These are phyloP conservation scores for Babylonia areolata DNA, from an alignment of 1,140 invertebrate genomes.

Conservation along the genomic window DNA sequence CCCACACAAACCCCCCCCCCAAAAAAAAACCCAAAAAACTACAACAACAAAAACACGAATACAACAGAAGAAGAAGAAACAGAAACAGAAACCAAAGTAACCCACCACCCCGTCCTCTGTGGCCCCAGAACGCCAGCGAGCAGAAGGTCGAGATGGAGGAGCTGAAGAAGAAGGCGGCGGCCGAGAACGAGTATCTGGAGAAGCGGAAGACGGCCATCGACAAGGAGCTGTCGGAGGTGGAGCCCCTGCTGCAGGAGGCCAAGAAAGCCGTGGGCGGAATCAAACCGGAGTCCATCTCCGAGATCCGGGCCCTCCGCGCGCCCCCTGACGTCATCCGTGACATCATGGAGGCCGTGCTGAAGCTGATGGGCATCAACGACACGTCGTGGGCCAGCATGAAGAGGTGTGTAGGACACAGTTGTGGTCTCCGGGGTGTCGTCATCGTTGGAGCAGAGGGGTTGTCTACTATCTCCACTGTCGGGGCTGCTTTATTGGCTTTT, in stretches of 20 bases:
- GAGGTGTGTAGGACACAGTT: slow-evolving; percentile 78
- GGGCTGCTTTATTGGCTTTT: no score
- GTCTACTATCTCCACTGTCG: no score
- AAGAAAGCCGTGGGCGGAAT: slow-evolving; percentile 95
- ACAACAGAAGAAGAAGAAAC: no score
- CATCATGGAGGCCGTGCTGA: slow-evolving; percentile 96
- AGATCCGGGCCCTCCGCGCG: slow-evolving; percentile 95
- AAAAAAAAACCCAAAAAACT: no score
- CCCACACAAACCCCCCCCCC: no score
- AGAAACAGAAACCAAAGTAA: no score
- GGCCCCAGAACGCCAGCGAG: slow-evolving; percentile 87
- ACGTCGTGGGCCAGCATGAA: slow-evolving; percentile 99
- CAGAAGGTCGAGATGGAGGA: slow-evolving; percentile 95
- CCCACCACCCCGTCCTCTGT: no score
- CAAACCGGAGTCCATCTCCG: slow-evolving; percentile 93
- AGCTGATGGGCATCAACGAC: slow-evolving; percentile 98
- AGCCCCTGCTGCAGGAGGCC: slow-evolving; percentile 89
- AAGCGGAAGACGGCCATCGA: slow-evolving; percentile 92
- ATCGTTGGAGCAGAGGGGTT: no score
- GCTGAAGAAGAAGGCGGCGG: slow-evolving; percentile 90
- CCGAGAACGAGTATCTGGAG: slow-evolving; percentile 89
- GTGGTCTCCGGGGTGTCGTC: no score
- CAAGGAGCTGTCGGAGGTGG: slow-evolving; percentile 92
- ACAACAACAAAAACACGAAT: no score
- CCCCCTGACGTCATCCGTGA: slow-evolving; percentile 97